Percentiles rank a stretch among this genome's conserved stretches.
Conservation (phyloP, 2,797 vertebrate genomes). For the Pangasius djambal region DNA sequence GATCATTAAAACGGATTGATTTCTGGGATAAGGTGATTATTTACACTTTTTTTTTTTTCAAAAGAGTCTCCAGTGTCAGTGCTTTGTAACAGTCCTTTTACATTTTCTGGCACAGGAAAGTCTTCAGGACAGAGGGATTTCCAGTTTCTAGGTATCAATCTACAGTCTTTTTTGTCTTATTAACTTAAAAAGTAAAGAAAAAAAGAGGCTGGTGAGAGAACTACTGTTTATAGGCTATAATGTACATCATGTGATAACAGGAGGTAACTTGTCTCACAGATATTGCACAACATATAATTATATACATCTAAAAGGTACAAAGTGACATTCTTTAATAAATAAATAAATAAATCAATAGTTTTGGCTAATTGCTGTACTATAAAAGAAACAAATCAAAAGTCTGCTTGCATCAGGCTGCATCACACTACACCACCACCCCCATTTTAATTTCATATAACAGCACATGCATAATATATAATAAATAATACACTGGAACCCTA, state of each 20-base stretch:
- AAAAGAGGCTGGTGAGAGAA: not conserved
- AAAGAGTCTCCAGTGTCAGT: not conserved
- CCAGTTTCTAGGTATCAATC: not conserved
- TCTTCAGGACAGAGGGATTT: not conserved
- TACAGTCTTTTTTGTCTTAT: not conserved
- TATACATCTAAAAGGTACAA: not conserved
- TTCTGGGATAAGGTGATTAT: not conserved
- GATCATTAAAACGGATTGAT: not conserved
- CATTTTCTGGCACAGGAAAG: not conserved
- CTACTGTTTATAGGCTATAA: not conserved
- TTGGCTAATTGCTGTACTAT: not conserved
- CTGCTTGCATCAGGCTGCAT: not conserved
- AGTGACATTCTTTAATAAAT: not conserved
- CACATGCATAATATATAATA: not conserved
- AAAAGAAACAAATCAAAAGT: not conserved
- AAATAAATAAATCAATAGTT: not conserved
- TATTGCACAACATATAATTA: not conserved
- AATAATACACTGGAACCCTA: too few species aligned
- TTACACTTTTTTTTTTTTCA: not conserved
- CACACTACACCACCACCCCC: not conserved
- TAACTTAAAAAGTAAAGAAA: not conserved
- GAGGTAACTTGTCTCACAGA: not conserved
- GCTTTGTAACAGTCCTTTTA: not conserved
- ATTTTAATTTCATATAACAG: not conserved
- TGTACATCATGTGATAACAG: not conserved